Conservation (phyloP, 2,797 vertebrate genomes). For the Sphenodon punctatus region DNA sequence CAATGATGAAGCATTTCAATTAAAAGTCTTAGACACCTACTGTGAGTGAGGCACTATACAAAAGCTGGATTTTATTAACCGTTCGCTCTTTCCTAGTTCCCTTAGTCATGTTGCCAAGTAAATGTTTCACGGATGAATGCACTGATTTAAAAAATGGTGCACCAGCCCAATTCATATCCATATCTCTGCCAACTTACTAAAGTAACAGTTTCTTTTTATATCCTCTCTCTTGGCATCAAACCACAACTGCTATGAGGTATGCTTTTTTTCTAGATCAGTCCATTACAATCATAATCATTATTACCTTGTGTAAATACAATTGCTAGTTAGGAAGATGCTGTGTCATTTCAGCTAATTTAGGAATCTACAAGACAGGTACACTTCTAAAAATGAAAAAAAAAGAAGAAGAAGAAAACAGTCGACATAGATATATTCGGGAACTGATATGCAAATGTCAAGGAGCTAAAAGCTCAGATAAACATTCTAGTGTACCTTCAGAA, state of each 20-base stretch:
- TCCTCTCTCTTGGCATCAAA: background rate
- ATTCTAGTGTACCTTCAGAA: background rate
- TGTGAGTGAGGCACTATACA: background rate
- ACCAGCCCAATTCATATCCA: background rate
- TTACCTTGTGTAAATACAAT: too few relatives aligned
- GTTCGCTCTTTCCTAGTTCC: background rate
- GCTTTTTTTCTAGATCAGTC: background rate
- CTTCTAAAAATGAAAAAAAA: too few relatives aligned
- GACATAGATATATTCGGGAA: too few relatives aligned
- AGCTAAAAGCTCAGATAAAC: background rate
- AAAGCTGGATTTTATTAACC: background rate
- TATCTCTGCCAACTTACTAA: background rate
- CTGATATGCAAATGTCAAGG: background rate
- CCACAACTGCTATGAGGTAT: background rate
- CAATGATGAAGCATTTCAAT: background rate
- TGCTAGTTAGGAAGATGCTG: background rate
- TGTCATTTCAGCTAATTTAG: background rate
- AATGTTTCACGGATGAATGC: background rate
- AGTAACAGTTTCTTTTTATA: background rate
- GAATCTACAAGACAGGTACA: too few relatives aligned
- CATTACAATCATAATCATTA: background rate
- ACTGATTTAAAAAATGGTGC: background rate
- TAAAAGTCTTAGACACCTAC: background rate
- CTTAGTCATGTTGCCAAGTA: background rate
- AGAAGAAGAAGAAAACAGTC: too few relatives aligned